Conservation (phyloP, 2,888 invertebrate genomes). For the Beris chalybata region DNA sequence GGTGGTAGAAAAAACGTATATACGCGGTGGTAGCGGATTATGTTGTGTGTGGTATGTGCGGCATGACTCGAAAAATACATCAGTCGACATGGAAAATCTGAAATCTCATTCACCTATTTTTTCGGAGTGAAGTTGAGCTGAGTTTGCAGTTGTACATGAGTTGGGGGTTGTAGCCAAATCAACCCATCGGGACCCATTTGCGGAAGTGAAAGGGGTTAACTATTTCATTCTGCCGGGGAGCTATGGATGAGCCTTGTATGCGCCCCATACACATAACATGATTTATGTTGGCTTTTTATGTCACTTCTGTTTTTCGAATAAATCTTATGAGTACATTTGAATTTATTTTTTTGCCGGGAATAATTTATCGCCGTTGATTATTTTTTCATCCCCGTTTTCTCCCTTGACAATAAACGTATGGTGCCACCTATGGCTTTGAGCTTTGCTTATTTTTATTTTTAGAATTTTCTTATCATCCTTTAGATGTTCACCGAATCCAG, state of each 20-base stretch:
- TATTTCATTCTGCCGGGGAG: background rate
- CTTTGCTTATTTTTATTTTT: background rate
- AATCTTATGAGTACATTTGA: constrained; percentile 37
- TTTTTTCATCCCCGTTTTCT: constrained; percentile 34
- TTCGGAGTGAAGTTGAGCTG: too few species aligned
- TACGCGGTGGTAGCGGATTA: too few species aligned
- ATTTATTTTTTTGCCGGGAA: constrained; percentile 38
- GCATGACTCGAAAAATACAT: background rate
- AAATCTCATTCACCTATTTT: constrained; percentile 24
- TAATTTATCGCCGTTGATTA: constrained; percentile 37
- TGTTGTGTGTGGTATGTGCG: too few species aligned
- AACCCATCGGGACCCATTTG: background rate
- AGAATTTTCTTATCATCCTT: background rate
- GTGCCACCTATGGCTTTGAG: constrained; percentile 14
- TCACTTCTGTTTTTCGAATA: constrained; percentile 38
- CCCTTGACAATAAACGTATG: constrained; percentile 33
- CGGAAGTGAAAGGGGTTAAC: background rate
- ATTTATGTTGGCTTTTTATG: constrained; percentile 37
- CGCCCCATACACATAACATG: constrained; percentile 37
- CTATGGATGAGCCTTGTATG: constrained; percentile 32
- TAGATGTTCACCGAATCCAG: too few species aligned
- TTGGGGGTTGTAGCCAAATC: constrained; percentile 12
- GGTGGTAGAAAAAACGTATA: too few species aligned
- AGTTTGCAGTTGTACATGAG: background rate
- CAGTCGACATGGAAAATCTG: constrained; percentile 20